Conservation (phyloP, 2,888 invertebrate species). For the Euclidia mi region DNA sequence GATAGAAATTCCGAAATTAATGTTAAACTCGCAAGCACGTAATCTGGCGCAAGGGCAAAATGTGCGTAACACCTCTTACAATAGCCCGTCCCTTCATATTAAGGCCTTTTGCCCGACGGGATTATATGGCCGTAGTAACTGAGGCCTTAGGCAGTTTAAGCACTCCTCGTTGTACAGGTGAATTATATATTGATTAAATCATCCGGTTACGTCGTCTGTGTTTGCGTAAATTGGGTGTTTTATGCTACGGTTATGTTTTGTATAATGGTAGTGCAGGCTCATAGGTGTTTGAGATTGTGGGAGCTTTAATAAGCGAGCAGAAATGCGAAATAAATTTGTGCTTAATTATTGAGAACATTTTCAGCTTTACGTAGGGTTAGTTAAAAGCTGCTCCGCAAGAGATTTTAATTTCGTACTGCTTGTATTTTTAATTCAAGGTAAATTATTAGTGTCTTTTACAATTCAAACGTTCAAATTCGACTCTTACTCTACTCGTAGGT, state of each 20-base stretch:
- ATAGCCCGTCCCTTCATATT: conserved; percentile 75
- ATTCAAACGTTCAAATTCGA: too few species aligned
- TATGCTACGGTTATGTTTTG: conserved; percentile 13
- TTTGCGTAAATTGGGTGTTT: conserved; percentile 16
- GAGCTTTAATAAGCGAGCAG: background rate
- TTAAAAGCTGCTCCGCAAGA: too few species aligned
- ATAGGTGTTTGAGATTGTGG: background rate
- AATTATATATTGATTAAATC: conserved; percentile 68
- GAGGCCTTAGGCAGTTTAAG: conserved; percentile 65
- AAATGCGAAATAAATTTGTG: too few species aligned
- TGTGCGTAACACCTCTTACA: conserved; percentile 81
- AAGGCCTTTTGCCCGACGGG: conserved; percentile 63
- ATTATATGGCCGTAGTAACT: conserved; percentile 74
- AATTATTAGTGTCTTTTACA: too few species aligned
- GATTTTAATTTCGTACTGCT: too few species aligned
- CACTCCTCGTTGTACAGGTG: conserved; percentile 58
- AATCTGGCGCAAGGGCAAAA: conserved; percentile 78
- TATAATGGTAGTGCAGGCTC: background rate
- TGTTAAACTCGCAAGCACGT: conserved; percentile 74
- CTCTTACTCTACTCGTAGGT: too few species aligned
- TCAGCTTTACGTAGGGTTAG: too few species aligned
- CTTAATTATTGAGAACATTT: too few species aligned
- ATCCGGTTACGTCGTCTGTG: conserved; percentile 31
- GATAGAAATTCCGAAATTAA: conserved; percentile 79
- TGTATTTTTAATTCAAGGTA: too few species aligned